A percentile compares a stretch with the other conserved stretches of the same genome.
phyloP scores from a whole-genome alignment of 1,140 invertebrate species.

The Drosophila quadrilineata region DNA sequence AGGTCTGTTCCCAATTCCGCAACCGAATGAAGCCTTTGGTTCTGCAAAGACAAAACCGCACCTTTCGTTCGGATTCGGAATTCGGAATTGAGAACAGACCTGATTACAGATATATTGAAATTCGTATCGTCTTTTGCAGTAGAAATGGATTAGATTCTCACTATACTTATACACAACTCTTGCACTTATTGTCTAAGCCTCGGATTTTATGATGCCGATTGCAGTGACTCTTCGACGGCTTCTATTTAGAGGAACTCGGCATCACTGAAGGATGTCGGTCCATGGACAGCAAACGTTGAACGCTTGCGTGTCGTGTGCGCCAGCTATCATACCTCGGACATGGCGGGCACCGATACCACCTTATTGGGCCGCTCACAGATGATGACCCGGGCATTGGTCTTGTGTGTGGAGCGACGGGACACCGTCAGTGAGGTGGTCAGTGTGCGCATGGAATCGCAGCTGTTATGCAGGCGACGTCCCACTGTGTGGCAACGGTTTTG shows the following conservation, averaged over 20 bases:
- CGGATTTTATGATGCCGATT: slow-evolving; percentile 7
- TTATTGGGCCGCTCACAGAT: slow-evolving; percentile 74
- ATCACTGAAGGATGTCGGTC: slow-evolving; percentile 65
- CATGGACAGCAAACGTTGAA: slow-evolving; percentile 55
- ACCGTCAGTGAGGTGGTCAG: slow-evolving; percentile 78
- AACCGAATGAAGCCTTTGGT: no score
- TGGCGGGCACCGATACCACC: slow-evolving; percentile 60
- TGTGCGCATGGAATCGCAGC: slow-evolving; percentile 79
- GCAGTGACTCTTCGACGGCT: not conserved
- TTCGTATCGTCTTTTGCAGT: no score
- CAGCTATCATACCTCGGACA: slow-evolving; percentile 81
- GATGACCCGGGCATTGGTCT: slow-evolving; percentile 68
- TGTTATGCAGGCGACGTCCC: slow-evolving; percentile 72
- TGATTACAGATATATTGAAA: not conserved
- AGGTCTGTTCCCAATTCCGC: no score
- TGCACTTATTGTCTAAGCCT: slow-evolving; percentile 74
- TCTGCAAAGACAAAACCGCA: no score
- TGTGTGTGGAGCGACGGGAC: slow-evolving; percentile 70
- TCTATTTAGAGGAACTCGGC: slow-evolving; percentile 57
- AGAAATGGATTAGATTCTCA: slow-evolving; percentile 36
- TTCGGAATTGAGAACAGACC: slow-evolving; percentile 54
- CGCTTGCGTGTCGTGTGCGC: slow-evolving; percentile 55
- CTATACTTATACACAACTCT: slow-evolving; percentile 42
- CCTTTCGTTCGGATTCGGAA: slow-evolving; percentile 45
- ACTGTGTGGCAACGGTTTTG: slow-evolving; percentile 71